Conservation (phyloP, 2,888 invertebrate genomes). For the Pharmacophagus antenor region DNA sequence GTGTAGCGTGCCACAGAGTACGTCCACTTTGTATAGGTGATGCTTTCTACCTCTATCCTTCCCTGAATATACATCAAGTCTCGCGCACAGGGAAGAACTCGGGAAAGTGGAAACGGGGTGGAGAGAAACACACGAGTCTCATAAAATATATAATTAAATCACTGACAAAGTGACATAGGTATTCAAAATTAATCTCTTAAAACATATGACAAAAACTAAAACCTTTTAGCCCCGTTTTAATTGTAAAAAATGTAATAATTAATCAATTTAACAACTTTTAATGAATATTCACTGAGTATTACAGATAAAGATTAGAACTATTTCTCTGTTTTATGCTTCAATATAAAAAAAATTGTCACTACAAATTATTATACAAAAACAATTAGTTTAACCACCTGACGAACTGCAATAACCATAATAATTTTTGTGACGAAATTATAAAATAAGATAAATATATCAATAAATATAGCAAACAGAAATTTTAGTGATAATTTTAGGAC, state of each 20-base stretch:
- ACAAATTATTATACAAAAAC: neutral
- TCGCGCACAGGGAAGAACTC: conserved; percentile 57
- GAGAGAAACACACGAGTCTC: conserved; percentile 45
- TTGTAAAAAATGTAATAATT: neutral
- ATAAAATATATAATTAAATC: conserved; percentile 54
- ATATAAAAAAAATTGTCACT: neutral
- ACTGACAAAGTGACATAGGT: conserved; percentile 38
- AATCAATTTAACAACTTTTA: neutral
- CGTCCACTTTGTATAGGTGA: conserved; percentile 76
- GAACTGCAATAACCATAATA: neutral
- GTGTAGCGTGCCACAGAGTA: conserved; percentile 63
- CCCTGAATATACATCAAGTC: conserved; percentile 49
- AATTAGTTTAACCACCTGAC: neutral
- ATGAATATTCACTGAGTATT: neutral
- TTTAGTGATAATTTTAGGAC: conserved; percentile 23
- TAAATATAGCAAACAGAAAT: conserved; percentile 1
- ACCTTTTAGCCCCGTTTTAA: conserved; percentile 3
- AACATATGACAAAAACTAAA: conserved; percentile 6
- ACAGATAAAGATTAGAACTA: neutral
- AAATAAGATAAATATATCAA: neutral
- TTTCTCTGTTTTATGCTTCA: neutral
- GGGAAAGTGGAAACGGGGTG: conserved; percentile 46
- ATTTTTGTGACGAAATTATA: neutral
- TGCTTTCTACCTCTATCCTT: conserved; percentile 73
- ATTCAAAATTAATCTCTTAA: conserved; percentile 23